Evolutionary conservation across 2,113 vertebrate genomes (phyloP), one percentile per base, ranked within the genome.

Genomic region (Aramus guarauna): DNA sequence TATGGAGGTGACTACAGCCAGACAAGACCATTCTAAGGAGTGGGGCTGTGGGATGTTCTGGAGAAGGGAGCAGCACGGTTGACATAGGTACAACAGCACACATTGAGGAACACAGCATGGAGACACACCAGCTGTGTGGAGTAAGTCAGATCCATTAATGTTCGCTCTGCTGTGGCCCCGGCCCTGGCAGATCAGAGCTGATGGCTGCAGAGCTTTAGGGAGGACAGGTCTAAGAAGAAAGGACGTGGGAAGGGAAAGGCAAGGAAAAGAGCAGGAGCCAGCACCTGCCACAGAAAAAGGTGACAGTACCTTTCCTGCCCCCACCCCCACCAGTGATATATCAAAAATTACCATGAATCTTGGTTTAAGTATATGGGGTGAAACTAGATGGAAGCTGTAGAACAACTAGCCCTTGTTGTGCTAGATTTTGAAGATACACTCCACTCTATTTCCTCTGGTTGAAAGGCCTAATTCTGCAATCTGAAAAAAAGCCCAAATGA

Each of bases 101-200:
- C 20, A 20, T 0, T 15, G 59, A 2, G 45, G 37, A 59, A 7
- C 3, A 3, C 18, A 21, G 53, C 23, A 15, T 3, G 5, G 41
- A 75, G 29, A 62, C 36, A 69, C 45, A 15, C 19, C 47, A 55
- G 30, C 41, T 74, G 22, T 9, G 0, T 14, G 53, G 39, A 60
- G 30, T 34, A 43, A 43, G 53, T 6, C 41, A 39, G 9, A 53
- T 12, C 53, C 20, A 19, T 12, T 6, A 37, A 32, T 0, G 2
- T 48, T 8, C 37, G 30, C 58, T 34, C 27, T 0, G 2, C 37
- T 58, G 55, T 1, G 0, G n/a, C 30, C 29, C 36, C 0, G 0
- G 43, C 24, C 80, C 29, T 6, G 15, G 22, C 63, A 41, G 43
- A 39, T 15, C 55, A 68, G 39, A 82, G 41, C 36, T 9, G 37